These are phyloP conservation scores for Sesamia inferens DNA, from an alignment of 2,888 invertebrate species.

Conservation along the genomic window DNA sequence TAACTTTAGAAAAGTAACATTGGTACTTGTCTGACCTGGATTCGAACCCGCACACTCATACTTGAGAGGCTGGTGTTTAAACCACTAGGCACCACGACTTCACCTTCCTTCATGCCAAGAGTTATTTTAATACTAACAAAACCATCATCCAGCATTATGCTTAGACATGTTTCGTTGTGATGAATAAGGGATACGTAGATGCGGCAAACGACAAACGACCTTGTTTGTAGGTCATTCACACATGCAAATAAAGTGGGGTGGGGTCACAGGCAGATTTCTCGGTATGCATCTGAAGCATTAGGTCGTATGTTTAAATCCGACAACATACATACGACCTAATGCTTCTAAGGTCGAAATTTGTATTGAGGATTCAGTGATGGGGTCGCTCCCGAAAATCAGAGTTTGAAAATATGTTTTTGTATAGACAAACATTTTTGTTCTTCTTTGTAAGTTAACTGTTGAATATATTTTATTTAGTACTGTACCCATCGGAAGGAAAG, in stretches of 20 bases:
- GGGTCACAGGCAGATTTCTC: not conserved
- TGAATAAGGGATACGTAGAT: constrained; percentile 60
- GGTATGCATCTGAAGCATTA: no score
- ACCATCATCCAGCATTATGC: constrained; percentile 29
- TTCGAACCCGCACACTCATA: no score
- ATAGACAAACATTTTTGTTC: not conserved
- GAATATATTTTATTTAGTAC: not conserved
- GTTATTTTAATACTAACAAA: not conserved
- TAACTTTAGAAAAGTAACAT: no score
- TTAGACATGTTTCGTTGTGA: constrained; percentile 36
- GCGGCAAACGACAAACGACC: constrained; percentile 23
- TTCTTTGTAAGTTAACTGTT: not conserved
- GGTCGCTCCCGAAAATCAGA: not conserved
- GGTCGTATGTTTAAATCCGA: no score
- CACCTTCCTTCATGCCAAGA: no score
- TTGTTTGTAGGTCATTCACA: constrained; percentile 44
- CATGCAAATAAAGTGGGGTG: constrained; percentile 44
- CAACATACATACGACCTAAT: no score
- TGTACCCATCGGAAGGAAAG: not conserved
- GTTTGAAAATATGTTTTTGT: constrained; percentile 15
- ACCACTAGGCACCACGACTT: no score
- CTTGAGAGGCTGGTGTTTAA: no score
- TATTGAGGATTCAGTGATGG: constrained; percentile 22
- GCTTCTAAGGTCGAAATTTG: not conserved
- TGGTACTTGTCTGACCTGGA: no score